Evolutionary conservation across 2,888 invertebrate genomes (phyloP), one percentile per base, ranked within the genome.

Genomic region (Ormyrus thymus): DNA sequence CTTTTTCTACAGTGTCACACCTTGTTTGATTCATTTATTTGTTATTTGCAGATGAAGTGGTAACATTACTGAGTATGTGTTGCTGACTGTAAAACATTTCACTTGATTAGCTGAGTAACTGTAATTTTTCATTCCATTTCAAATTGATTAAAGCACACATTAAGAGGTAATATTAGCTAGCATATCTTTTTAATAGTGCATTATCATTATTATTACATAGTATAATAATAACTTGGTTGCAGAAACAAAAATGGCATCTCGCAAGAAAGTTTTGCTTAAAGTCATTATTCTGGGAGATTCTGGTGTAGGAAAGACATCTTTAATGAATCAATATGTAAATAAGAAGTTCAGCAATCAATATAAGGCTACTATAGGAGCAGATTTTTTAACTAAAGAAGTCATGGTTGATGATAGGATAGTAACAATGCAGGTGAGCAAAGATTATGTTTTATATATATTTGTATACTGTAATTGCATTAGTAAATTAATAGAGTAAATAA

Each of bases 261-360:
- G 96, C 89, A 98, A 98, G 95, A 99, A 99, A 94, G 95, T 97
- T 84, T 93, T 99, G 79, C 92, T 99, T 86, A 99, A 99, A 93
- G 98, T 99, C 79, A 98, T 99, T 89, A 98, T 99, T 90, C 93
- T 99, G 86, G 99, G 99, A 65, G 98, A 99, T 90, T 97, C 97
- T 84, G 98, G 98, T 85, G 99, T 99, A 81, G 99, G 99, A 59
- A 99, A 99, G 91, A 99, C 99, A 62, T 99, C 99, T 46, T 92
- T 99, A 75, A 99, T 99, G 99, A 99, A 99, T 92, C 99, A 99
- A 91, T 99, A 99, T 93, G 99, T 99, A 86, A 99, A 98, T 92
- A 98, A 98, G 91, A 97, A 99, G 91, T 99, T 99, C 92, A 98
- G 98, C 88, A 99, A 98, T 92, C 99, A 99, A 92, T 99, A 99